phyloP scores from a whole-genome alignment of 2,797 vertebrate genomes.

The Alcedo atthis region DNA sequence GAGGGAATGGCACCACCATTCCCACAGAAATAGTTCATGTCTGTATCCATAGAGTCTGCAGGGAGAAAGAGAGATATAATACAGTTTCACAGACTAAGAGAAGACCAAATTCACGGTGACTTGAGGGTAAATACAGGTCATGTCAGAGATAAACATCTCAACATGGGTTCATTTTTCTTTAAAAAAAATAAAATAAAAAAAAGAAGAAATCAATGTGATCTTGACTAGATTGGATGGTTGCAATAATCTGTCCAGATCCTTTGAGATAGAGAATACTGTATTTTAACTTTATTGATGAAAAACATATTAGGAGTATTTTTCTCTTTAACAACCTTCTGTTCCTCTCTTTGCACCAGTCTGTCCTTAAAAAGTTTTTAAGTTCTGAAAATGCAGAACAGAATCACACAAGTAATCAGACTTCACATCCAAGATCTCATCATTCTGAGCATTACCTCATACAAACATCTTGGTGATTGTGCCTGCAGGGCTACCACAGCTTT shows the following conservation, averaged over 20 bases:
- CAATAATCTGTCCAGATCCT: conserved; percentile 40
- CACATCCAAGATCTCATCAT: conserved; percentile 18
- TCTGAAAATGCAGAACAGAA: conserved; percentile 8
- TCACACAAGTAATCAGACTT: neutral
- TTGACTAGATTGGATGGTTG: neutral
- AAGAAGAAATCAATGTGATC: conserved; percentile 19
- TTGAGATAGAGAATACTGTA: neutral
- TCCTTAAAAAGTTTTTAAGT: neutral
- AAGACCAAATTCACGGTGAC: conserved; percentile 17
- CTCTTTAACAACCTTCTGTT: neutral
- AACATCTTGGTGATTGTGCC: conserved; percentile 21
- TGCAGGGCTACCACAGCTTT: conserved; percentile 43
- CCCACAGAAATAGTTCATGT: conserved; percentile 16
- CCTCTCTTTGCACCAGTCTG: neutral
- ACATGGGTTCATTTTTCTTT: neutral
- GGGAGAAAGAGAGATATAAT: conserved; percentile 18
- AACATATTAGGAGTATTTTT: neutral
- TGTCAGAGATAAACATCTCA: conserved; percentile 44
- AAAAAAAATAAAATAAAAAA: neutral
- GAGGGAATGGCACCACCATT: neutral
- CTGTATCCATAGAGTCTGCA: neutral
- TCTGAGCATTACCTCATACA: neutral
- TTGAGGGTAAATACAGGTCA: conserved; percentile 42
- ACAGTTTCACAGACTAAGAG: conserved; percentile 2
- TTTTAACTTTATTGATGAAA: conserved; percentile 22